These are phyloP conservation scores for Tuta absoluta DNA, from an alignment of 2,888 invertebrate species.

Conservation along the genomic window DNA sequence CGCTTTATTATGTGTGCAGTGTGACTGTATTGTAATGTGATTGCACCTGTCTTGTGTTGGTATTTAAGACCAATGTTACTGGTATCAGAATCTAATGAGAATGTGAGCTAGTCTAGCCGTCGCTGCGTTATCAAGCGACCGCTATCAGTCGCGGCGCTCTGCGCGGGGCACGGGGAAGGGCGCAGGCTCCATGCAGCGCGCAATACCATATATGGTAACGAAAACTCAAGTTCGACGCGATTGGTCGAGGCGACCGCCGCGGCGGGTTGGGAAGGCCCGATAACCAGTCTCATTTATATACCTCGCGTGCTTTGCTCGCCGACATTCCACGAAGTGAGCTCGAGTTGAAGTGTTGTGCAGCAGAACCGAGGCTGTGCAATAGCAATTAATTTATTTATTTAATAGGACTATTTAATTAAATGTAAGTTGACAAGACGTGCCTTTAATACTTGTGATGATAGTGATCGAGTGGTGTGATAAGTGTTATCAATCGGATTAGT, in stretches of 20 bases:
- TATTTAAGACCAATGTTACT: conserved; percentile 23
- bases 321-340: conserved; percentile 79
- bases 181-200: conserved; percentile 83
- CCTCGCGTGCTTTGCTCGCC: conserved; percentile 70
- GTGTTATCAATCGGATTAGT: conserved; percentile 55
- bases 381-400: conserved; percentile 79
- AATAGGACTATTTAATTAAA: conserved; percentile 79
- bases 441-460: conserved; percentile 41
- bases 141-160: conserved; percentile 54
- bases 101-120: conserved; percentile 52
- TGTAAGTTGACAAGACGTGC: conserved; percentile 69
- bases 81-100: conserved; percentile 22
- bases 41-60: conserved; percentile 17
- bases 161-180: conserved; percentile 55
- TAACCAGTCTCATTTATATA: conserved; percentile 81
- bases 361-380: conserved; percentile 78
- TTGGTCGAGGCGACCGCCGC: conserved; percentile 80
- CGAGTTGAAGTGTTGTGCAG: conserved; percentile 76
- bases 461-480: conserved; percentile 55
- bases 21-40: not conserved
- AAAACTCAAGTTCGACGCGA: conserved; percentile 79
- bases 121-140: conserved; percentile 64
- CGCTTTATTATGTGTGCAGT: conserved; percentile 34
- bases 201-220: conserved; percentile 75
- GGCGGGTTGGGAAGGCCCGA: conserved; percentile 80